Base-by-base conservation (phyloP, 2,113 vertebrate genomes). In the Cryptoleucopteryx plumbea region DNA sequence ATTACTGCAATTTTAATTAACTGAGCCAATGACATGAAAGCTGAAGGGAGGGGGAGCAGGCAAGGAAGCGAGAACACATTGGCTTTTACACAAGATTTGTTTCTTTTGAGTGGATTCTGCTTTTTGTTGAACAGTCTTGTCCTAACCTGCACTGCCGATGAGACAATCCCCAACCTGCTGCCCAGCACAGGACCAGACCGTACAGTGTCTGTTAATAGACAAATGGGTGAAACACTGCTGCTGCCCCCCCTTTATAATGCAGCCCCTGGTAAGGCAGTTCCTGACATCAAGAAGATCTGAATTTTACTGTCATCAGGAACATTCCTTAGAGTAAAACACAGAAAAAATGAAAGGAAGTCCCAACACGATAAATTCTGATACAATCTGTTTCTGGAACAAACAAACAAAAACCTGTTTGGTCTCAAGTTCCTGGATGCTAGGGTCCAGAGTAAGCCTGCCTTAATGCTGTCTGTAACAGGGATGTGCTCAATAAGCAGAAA, bases 1-100 rank as follows among this genome's bases (percentile, higher is more conserved):
- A 86, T 97, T 96, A 97, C 92, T 96, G 94, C 96, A 96, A 97
- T 96, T 96, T 97, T 96, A 97, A 97, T 97, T 97, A 97, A 94
- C 94, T 86, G 92, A 96, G 82, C 36, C 36, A 38, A 38, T 38
- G 38, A 38, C 95, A 90, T 90, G 97, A 97, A 97, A 96, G 94
- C 87, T 94, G 86, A 93, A 90, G 90, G 84, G 82, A 90, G 82
- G 56, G 45, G 82, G n/a, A 87, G 50, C 2, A 8, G 40, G 77
- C 93, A 94, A 96, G 65, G 91, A 94, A 95, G 94, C 84, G 42
- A 96, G 92, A 96, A 95, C 82, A 92, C 74, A 93, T 86, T 66
- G 88, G 88, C 74, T 92, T 96, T 96, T 96, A 94, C 82, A 88
- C 63, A 86, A 70, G 77, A 86, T 93, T 90, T 90, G 16, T 92